Evolutionary conservation across 2,797 vertebrate genomes (phyloP).

Genomic region (Crocodylus rhombifer): DNA sequence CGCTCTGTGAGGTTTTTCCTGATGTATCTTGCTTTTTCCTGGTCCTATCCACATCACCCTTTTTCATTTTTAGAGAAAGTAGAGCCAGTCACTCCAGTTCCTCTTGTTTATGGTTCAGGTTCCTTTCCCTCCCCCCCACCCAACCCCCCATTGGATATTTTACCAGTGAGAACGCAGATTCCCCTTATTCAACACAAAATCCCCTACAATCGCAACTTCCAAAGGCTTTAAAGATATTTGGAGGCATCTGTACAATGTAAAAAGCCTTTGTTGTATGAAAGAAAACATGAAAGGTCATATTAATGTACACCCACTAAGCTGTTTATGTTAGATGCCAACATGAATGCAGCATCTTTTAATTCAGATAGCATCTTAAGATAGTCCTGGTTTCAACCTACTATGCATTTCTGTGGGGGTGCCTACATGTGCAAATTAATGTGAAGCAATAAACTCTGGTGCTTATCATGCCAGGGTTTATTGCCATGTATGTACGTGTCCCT

Average conservation of each 20-base stretch:
- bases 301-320: background rate
- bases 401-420: background rate
- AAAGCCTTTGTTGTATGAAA: background rate
- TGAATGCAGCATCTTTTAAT: background rate
- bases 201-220: background rate
- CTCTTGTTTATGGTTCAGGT: background rate
- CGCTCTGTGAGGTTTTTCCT: background rate
- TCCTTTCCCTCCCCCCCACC: background rate
- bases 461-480: no score
- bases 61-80: background rate
- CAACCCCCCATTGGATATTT: background rate
- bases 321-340: background rate
- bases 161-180: background rate
- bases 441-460: no score
- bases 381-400: background rate
- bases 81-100: background rate
- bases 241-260: background rate
- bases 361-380: background rate
- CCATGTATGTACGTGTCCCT: no score
- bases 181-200: background rate
- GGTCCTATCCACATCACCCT: background rate
- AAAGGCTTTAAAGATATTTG: background rate
- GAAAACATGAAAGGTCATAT: background rate
- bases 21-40: background rate
- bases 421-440: no score